Evolutionary conservation across 2,113 vertebrate genomes (phyloP).

Genomic region (Leiothrix lutea): DNA sequence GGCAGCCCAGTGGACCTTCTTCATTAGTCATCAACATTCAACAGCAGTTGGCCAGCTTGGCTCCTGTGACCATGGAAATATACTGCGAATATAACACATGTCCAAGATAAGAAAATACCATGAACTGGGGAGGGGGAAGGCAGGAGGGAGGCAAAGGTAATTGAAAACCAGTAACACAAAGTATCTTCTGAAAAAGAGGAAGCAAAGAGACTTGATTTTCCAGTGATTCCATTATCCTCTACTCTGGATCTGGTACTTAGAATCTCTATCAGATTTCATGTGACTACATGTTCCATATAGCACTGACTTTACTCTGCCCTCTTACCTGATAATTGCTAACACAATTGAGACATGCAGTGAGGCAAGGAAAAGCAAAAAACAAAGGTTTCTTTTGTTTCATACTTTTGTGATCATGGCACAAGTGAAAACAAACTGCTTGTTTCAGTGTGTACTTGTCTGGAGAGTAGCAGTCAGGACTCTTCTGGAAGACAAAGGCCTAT

Average conservation of each 20-base stretch:
- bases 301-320: not conserved
- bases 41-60: not conserved
- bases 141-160: not conserved
- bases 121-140: accelerated
- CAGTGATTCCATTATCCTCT: not conserved
- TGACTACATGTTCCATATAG: not conserved
- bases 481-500: not conserved
- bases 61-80: not conserved
- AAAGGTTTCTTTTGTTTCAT: not conserved
- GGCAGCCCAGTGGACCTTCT: not conserved
- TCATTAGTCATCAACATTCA: not conserved
- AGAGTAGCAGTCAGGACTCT: not conserved
- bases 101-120: not conserved
- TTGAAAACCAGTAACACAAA: not conserved
- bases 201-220: not conserved
- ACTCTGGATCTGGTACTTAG: not conserved
- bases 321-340: not conserved
- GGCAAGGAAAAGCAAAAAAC: not conserved
- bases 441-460: not conserved
- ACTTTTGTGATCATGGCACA: not conserved
- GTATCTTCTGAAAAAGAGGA: not conserved
- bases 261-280: not conserved
- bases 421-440: not conserved
- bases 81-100: not conserved
- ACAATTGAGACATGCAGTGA: not conserved